Evolutionary conservation across 35 echinoderm and acorn worm species (phyloP).

Genomic region (Lytechinus variegatus): DNA sequence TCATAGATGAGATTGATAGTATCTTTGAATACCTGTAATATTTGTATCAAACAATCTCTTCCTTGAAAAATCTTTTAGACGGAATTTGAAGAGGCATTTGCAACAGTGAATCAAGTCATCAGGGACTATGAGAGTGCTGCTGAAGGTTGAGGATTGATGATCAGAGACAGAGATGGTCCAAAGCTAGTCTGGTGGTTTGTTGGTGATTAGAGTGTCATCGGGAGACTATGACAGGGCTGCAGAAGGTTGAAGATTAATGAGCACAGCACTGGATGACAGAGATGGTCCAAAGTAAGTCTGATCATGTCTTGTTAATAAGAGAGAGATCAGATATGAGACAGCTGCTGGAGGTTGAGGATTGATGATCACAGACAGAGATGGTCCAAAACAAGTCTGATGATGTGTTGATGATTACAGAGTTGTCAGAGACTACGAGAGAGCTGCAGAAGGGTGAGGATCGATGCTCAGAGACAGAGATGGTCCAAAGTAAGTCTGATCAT

Average conservation of each 20-base stretch:
- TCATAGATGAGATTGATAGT: no score
- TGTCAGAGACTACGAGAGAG: no score
- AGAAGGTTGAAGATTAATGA: background rate
- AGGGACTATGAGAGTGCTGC: background rate
- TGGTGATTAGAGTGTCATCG: no score
- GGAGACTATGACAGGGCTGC: background rate
- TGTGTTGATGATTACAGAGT: no score
- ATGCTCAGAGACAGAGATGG: no score
- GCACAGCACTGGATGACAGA: background rate
- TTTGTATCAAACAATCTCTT: background rate
- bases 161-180: background rate
- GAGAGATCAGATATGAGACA: no score
- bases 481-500: no score
- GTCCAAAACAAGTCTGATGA: no score
- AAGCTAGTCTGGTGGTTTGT: background rate
- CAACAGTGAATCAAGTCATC: background rate
- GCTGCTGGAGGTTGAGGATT: no score
- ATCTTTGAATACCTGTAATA: background rate
- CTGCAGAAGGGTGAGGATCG: no score
- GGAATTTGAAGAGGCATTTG: conserved; percentile 7
- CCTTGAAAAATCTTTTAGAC: background rate
- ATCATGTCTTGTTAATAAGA: no score
- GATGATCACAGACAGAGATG: no score
- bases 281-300: background rate
- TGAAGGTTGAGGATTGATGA: background rate